Conservation (phyloP, 2,888 invertebrate genomes). For the Cryptocephalus primarius region DNA sequence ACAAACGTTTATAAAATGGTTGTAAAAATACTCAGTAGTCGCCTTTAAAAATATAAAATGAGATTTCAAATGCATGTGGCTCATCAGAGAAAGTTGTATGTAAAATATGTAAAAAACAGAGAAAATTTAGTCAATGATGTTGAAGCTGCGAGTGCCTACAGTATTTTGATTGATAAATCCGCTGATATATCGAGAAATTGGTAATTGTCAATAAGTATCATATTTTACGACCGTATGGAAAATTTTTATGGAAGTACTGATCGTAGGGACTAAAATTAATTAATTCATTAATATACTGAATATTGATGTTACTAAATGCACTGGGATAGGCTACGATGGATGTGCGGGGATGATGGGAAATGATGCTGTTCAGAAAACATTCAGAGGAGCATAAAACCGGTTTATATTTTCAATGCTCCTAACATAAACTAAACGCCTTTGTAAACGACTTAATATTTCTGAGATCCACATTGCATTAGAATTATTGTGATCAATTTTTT, state of each 20-base stretch:
- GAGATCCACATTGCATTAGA: neutral
- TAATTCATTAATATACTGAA: neutral
- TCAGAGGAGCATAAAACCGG: neutral
- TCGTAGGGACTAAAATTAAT: neutral
- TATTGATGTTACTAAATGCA: neutral
- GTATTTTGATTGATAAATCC: neutral
- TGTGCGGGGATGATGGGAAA: neutral
- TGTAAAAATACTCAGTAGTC: neutral
- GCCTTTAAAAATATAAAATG: neutral
- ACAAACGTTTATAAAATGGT: neutral
- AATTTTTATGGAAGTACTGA: neutral
- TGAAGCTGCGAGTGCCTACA: neutral
- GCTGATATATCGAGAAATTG: neutral
- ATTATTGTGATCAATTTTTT: neutral
- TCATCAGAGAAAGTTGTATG: too few species aligned
- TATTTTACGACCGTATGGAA: neutral
- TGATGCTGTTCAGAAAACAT: neutral
- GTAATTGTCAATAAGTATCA: neutral
- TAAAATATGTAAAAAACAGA: too few species aligned
- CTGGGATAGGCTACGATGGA: neutral
- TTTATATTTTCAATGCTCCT: constrained; percentile 1
- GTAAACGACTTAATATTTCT: neutral
- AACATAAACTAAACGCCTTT: neutral
- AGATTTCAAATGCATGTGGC: neutral
- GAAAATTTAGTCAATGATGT: neutral